Evolutionary conservation across 2,888 invertebrate genomes (phyloP).

Genomic region (Isoperla grammatica): DNA sequence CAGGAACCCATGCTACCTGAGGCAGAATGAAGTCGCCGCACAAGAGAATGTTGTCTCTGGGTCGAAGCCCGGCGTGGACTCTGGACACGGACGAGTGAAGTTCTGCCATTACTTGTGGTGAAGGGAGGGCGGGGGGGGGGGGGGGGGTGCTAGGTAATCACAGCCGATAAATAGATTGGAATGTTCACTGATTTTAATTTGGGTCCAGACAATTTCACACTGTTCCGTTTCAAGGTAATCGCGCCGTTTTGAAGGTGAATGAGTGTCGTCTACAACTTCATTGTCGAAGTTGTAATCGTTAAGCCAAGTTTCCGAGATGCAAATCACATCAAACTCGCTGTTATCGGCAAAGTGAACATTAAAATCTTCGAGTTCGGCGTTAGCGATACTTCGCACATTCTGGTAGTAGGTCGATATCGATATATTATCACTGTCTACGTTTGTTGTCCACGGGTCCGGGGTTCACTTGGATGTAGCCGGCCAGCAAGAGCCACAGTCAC

Average conservation of each 20-base stretch:
- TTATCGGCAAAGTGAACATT: not conserved
- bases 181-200: not conserved
- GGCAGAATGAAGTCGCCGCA: not conserved
- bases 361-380: not conserved
- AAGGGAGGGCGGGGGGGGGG: not conserved
- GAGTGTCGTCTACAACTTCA: not conserved
- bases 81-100: not conserved
- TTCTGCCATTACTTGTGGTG: not conserved
- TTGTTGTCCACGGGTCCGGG: not conserved
- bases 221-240: not conserved
- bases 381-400: not conserved
- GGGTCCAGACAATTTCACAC: not conserved
- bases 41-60: not conserved
- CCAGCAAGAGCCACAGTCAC: not conserved
- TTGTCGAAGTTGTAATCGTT: not conserved
- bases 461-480: constrained; percentile 1
- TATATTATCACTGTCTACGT: too few relatives aligned
- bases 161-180: not conserved
- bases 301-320: not conserved
- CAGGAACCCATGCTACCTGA: not conserved
- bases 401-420: not conserved
- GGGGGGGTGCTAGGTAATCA: not conserved
- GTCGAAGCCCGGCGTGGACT: not conserved
- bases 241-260: not conserved
- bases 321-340: not conserved